Percentiles rank a stretch among this genome's conserved stretches.
These are phyloP conservation scores for Acanthosoma haemorrhoidale DNA, from an alignment of 2,888 invertebrate species.

Conservation along the genomic window DNA sequence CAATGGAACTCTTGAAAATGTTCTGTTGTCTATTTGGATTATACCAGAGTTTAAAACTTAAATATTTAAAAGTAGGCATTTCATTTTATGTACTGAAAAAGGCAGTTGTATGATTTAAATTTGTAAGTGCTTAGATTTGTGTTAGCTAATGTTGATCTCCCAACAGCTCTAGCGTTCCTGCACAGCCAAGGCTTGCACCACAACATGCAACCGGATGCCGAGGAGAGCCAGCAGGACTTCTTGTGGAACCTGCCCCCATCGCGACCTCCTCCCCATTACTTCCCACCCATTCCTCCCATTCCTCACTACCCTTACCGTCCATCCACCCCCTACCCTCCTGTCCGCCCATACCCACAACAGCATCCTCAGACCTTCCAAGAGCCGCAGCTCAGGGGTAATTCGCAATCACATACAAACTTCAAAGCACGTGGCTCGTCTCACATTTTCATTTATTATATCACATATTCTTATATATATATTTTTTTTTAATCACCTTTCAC, in stretches of 20 bases:
- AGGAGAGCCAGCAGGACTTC: constrained; percentile 37
- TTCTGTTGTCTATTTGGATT: too few species aligned
- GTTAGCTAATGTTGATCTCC: neutral
- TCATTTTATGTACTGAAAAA: too few species aligned
- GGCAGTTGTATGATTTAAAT: too few species aligned
- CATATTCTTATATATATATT: too few species aligned
- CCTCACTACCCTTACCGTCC: constrained; percentile 31
- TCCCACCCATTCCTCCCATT: constrained; percentile 31
- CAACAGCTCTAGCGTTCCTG: constrained; percentile 37
- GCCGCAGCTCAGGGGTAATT: constrained; percentile 38
- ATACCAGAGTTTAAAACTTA: too few species aligned
- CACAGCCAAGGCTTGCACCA: constrained; percentile 32
- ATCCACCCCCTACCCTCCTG: constrained; percentile 18
- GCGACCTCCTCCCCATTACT: constrained; percentile 29
- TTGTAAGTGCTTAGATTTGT: too few species aligned
- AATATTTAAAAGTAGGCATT: too few species aligned
- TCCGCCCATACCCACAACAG: constrained; percentile 32
- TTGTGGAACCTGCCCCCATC: constrained; percentile 34
- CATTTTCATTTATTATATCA: neutral
- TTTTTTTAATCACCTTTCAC: neutral
- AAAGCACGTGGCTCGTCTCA: constrained; percentile 15
- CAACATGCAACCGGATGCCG: neutral
- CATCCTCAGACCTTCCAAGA: constrained; percentile 24
- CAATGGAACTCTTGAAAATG: too few species aligned
- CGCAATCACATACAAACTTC: constrained; percentile 5